Conservation (phyloP, 2,113 vertebrate genomes). For the Pelmatolapia mariae region DNA sequence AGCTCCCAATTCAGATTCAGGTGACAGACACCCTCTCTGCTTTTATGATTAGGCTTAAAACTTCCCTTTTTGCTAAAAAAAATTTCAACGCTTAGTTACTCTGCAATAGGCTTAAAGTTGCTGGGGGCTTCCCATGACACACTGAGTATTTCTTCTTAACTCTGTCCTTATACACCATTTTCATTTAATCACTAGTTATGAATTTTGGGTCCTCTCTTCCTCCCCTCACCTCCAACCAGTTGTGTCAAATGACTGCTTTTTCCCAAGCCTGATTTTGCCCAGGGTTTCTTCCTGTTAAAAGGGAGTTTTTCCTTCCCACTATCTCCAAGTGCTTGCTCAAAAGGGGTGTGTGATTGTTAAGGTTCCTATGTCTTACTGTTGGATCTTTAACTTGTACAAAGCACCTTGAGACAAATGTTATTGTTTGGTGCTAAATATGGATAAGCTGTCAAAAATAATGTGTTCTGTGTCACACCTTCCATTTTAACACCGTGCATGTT, state of each 20-base stretch:
- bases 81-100: not conserved
- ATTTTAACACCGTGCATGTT: not conserved
- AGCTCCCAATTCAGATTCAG: not conserved
- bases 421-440: not conserved
- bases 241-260: not conserved
- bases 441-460: not conserved
- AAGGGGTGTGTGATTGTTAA: not conserved
- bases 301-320: not conserved
- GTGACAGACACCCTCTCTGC: not conserved
- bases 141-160: not conserved
- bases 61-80: not conserved
- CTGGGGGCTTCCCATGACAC: not conserved
- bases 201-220: not conserved
- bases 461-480: not conserved
- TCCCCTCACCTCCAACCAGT: not conserved
- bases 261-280: not conserved
- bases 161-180: not conserved
- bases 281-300: not conserved
- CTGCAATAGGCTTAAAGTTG: not conserved
- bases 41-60: not conserved
- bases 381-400: not conserved
- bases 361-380: not conserved
- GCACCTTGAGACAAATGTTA: not conserved
- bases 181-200: not conserved
- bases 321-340: not conserved